Percentiles rank a stretch among this genome's conserved stretches.
Conservation (phyloP, 2,888 invertebrate species). For the Pammene aurita region DNA sequence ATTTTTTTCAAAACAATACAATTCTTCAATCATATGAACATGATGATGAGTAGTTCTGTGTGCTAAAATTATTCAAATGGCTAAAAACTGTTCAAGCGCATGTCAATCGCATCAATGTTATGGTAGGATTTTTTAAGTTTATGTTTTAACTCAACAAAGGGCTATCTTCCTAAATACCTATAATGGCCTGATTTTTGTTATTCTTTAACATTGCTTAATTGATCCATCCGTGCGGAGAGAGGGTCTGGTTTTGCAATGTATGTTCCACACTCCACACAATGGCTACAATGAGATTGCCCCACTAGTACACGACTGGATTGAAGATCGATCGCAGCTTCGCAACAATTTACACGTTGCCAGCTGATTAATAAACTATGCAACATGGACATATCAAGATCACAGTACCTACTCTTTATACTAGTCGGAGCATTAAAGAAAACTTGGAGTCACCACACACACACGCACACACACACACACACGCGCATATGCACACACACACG, state of each 20-base stretch:
- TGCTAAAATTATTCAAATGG: no score
- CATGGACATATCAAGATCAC: no score
- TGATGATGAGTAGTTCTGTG: no score
- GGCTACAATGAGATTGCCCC: constrained; percentile 1
- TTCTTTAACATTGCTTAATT: not conserved
- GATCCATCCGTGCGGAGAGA: not conserved
- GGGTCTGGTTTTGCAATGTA: not conserved
- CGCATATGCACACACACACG: no score
- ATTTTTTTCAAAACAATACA: no score
- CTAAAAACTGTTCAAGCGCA: no score
- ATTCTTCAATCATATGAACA: no score
- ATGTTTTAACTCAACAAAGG: not conserved
- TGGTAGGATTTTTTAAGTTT: not conserved
- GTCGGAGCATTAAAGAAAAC: no score
- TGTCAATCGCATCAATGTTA: no score
- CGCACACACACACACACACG: no score
- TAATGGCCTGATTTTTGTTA: not conserved
- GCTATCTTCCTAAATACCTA: not conserved
- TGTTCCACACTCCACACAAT: not conserved
- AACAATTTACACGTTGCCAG: not conserved
- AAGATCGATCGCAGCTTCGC: not conserved
- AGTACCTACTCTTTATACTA: no score
- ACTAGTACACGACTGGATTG: not conserved
- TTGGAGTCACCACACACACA: no score
- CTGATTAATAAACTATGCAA: not conserved